Conservation (phyloP, 2,888 invertebrate species). For the Agrypnus murinus region DNA sequence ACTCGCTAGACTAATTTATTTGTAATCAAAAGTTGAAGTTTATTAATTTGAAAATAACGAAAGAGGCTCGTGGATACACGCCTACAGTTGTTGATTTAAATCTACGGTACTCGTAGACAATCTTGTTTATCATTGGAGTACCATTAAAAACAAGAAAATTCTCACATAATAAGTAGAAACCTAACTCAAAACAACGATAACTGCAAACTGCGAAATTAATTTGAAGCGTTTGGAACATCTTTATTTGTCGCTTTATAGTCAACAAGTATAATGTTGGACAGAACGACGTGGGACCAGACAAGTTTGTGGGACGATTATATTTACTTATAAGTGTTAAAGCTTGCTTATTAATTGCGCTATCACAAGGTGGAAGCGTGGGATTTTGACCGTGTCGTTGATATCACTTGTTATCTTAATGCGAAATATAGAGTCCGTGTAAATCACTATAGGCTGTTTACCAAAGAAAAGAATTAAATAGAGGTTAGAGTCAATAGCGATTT, state of each 20-base stretch:
- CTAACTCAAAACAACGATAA: too few species aligned
- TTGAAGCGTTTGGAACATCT: constrained; percentile 11
- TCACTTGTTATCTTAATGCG: constrained; percentile 29
- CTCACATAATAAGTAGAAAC: too few species aligned
- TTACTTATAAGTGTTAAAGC: constrained; percentile 28
- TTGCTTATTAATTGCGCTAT: constrained; percentile 30
- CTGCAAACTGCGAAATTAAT: constrained; percentile 2
- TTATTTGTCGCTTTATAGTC: constrained; percentile 14
- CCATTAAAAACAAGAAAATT: too few species aligned
- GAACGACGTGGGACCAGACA: constrained; percentile 21
- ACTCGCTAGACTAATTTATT: too few species aligned
- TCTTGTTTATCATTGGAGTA: too few species aligned
- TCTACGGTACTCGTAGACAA: too few species aligned
- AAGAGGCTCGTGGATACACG: too few species aligned
- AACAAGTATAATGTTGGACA: constrained; percentile 27
- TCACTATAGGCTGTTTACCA: neutral
- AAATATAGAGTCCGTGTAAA: constrained; percentile 22
- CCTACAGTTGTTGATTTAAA: too few species aligned
- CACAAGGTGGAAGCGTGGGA: constrained; percentile 23
- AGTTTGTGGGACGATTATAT: constrained; percentile 20
- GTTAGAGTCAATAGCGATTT: too few species aligned
- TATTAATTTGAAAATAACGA: too few species aligned
- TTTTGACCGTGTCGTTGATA: constrained; percentile 25
- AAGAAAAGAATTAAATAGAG: neutral
- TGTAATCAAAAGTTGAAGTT: too few species aligned